Evolutionary conservation across 37 sponge, comb jelly and placozoan genomes (phyloP).

Genomic region (Cladorhizidae sp.): DNA sequence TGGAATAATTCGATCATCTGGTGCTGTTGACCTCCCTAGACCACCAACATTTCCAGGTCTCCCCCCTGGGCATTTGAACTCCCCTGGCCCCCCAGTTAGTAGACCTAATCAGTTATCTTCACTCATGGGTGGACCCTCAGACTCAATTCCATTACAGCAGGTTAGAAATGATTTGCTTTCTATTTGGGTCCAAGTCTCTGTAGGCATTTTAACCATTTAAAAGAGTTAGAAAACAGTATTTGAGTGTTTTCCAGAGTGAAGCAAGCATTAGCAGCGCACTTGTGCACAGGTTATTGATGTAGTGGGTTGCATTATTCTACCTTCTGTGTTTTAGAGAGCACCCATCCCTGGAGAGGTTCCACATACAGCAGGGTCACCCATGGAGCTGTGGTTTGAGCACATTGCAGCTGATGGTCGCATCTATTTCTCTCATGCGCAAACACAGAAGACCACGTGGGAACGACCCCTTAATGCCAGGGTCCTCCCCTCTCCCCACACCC

Average conservation of each 20-base stretch:
- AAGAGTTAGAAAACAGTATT: too few species aligned
- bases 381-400: conserved; percentile 93
- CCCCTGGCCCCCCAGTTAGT: not conserved
- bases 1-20: not conserved
- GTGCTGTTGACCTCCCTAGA: not conserved
- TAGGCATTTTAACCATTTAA: too few species aligned
- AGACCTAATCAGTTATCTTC: not conserved
- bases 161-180: not conserved
- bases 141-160: not conserved
- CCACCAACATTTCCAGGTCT: not conserved
- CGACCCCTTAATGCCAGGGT: conserved; percentile 77
- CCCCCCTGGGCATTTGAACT: not conserved
- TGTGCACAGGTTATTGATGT: too few species aligned
- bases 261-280: too few species aligned
- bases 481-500: conserved; percentile 29
- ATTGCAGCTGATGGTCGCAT: conserved; percentile 76
- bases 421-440: conserved; percentile 90
- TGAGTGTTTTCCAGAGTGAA: too few species aligned
- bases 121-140: conserved; percentile 2
- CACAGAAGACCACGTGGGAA: conserved; percentile 91
- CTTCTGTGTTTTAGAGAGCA: not conserved
- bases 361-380: not conserved
- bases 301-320: too few species aligned
- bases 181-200: too few species aligned
- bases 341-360: not conserved